A percentile compares a stretch with the other conserved stretches of the same genome.
These are phyloP conservation scores for Stomatorhinus walkeri DNA, from an alignment of 2,797 vertebrate genomes.

Conservation along the genomic window DNA sequence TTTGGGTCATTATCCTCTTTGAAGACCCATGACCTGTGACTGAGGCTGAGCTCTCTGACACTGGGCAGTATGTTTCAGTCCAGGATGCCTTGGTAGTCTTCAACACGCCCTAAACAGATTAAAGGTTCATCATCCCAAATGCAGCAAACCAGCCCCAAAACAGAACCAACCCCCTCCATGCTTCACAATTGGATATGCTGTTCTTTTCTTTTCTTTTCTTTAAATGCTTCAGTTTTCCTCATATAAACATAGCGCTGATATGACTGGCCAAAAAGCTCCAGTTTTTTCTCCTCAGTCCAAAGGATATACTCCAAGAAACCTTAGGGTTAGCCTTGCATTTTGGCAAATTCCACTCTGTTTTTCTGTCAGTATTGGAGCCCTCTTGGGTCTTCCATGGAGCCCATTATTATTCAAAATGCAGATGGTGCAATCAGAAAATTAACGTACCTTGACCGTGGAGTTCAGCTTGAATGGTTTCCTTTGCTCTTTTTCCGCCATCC, in stretches of 20 bases:
- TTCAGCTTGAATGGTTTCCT: too few species aligned
- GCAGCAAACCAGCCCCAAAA: too few species aligned
- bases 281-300: background rate
- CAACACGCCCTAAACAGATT: background rate
- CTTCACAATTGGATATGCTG: background rate
- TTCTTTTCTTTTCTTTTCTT: background rate
- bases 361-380: background rate
- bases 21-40: too few species aligned
- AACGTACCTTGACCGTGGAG: too few species aligned
- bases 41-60: background rate
- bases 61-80: background rate
- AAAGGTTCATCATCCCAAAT: too few species aligned
- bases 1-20: too few species aligned
- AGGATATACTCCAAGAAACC: background rate
- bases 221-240: background rate
- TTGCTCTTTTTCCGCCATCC: too few species aligned
- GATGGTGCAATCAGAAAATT: too few species aligned
- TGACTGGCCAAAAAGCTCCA: background rate
- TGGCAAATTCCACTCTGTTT: background rate
- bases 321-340: background rate
- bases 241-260: background rate
- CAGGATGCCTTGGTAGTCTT: background rate
- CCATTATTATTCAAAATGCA: too few species aligned
- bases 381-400: background rate
- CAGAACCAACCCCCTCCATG: too few species aligned